Base-by-base conservation (phyloP, 2,113 vertebrate species). In the Clarias batrachus region DNA sequence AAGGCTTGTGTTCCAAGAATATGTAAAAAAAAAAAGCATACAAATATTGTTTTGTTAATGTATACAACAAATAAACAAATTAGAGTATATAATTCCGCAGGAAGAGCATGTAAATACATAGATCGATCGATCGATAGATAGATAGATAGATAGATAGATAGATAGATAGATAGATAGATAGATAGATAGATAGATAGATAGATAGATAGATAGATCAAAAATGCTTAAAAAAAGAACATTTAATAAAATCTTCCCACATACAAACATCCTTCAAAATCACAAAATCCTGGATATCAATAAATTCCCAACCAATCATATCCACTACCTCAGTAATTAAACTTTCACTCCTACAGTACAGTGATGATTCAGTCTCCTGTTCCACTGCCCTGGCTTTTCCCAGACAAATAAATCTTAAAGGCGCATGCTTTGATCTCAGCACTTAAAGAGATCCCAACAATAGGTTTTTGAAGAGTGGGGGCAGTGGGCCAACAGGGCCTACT, bases 401-500 rank as follows among this genome's bases (percentile, higher is more conserved):
- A 96, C 96, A 98, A 97, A 98, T 97, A 98, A 98, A 97, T 96
- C 96, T 96, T 96, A 98, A 96, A 95, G 95, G 97, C 96, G 93
- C 94, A 88, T 90, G 70, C 97, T 97, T 99, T 99, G 97, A 99
- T 98, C 97, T 97, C 92, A 9, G 93, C 94, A 95, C 96, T 97
- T 97, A 96, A 96, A 96, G 95, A 95, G 91, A 81, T 92, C 90
- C 89, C 91, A 89, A 98, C 97, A 99, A 99, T 96, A 91, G 97
- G 94, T 93, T 94, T 89, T 93, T 92, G 94, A 95, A 94, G 95
- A 96, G 95, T 95, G 95, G 96, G 96, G 95, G 96, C 95, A 95
- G 95, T 92, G 93, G 93, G 93, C 93, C 94, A 95, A 95, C 93
- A 93, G 92, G 96, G 96, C 96, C 95, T 95, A 95, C 95, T 96